Percentiles rank a stretch among this genome's conserved stretches.
Conservation (phyloP, 1,140 invertebrate species). For the Orius insidiosus region DNA sequence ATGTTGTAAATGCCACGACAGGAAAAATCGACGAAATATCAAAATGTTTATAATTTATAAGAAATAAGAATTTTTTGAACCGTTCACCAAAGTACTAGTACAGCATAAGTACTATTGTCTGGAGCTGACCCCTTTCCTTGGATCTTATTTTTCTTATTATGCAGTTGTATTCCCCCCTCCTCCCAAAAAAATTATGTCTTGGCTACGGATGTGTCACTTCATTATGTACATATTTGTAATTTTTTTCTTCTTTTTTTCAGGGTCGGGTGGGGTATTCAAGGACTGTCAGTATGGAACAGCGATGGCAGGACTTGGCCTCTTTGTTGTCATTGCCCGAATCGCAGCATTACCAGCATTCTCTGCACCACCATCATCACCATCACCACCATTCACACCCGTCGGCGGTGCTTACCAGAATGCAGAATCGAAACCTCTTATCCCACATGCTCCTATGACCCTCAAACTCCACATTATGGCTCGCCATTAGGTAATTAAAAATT, state of each 20-base stretch:
- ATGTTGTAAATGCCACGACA: no score
- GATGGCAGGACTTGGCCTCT: constrained; percentile 76
- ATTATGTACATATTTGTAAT: no score
- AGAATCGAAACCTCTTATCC: constrained; percentile 14
- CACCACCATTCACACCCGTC: constrained; percentile 25
- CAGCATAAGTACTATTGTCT: no score
- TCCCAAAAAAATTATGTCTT: no score
- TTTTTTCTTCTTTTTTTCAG: constrained; percentile 25
- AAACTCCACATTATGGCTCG: constrained; percentile 5
- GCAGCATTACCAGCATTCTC: constrained; percentile 27
- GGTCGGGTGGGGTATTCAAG: constrained; percentile 58
- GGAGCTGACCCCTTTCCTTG: no score
- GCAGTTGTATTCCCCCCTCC: no score
- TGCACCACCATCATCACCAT: constrained; percentile 31
- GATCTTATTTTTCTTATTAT: no score
- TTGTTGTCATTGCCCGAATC: constrained; percentile 50
- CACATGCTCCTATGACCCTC: constrained; percentile 14
- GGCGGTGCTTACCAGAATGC: not conserved
- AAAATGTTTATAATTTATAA: no score
- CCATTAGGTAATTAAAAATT: constrained; percentile 1
- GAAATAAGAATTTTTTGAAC: no score
- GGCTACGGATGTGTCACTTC: no score
- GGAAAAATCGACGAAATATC: no score
- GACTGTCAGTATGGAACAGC: constrained; percentile 70
- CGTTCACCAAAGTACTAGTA: no score